These are phyloP conservation scores for Trichacis sp. DNA, from an alignment of 2,888 invertebrate genomes.

Conservation along the genomic window DNA sequence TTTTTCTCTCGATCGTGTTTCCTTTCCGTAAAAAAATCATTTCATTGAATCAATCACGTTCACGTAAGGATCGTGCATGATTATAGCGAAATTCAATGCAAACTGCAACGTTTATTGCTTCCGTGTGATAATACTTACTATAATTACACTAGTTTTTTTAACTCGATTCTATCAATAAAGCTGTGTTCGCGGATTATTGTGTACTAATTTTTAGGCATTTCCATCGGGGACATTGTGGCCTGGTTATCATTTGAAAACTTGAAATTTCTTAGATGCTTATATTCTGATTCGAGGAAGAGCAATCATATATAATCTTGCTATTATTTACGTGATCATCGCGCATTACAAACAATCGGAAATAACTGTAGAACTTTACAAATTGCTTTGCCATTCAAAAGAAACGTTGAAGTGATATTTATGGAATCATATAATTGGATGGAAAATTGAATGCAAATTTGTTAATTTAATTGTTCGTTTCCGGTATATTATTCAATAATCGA, in stretches of 20 bases:
- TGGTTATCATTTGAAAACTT: too few relatives aligned
- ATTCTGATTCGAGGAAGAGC: too few relatives aligned
- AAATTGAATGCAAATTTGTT: not conserved
- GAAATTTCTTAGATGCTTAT: too few relatives aligned
- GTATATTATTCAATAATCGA: not conserved
- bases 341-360: not conserved
- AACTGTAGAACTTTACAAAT: conserved; percentile 8
- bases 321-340: not conserved
- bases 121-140: not conserved
- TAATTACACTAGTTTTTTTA: not conserved
- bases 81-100: not conserved
- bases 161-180: not conserved
- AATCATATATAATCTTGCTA: too few relatives aligned
- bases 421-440: too few relatives aligned
- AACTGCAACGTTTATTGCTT: conserved; percentile 3
- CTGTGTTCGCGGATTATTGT: not conserved
- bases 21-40: not conserved
- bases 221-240: too few relatives aligned
- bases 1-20: not conserved
- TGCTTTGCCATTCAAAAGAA: conserved; percentile 16
- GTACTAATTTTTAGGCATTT: too few relatives aligned
- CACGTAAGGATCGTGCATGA: not conserved
- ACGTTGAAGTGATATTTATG: not conserved
- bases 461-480: not conserved
- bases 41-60: not conserved